These are phyloP conservation scores for Chauna torquata DNA, from an alignment of 2,113 vertebrate species.

Conservation along the genomic window DNA sequence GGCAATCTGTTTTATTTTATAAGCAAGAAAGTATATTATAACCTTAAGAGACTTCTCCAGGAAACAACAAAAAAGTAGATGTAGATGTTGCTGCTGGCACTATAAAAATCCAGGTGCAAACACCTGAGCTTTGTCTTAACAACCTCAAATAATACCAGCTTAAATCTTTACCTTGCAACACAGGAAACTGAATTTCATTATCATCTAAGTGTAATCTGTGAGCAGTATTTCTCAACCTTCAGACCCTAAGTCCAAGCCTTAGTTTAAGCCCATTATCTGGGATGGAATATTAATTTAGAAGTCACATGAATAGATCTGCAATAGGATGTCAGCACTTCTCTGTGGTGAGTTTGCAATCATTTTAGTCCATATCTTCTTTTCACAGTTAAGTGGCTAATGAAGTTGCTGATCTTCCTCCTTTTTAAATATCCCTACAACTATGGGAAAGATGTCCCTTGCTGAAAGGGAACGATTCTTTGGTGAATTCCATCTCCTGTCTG, in stretches of 20 bases:
- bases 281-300: not conserved
- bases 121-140: not conserved
- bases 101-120: not conserved
- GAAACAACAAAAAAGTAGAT: not conserved
- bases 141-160: not conserved
- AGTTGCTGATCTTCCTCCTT: not conserved
- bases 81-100: not conserved
- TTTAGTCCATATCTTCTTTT: not conserved
- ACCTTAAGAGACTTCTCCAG: slow-evolving; percentile 3
- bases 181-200: not conserved
- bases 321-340: not conserved
- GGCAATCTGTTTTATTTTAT: slow-evolving; percentile 38
- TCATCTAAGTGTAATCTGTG: not conserved
- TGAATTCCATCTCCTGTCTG: not conserved
- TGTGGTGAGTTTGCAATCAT: not conserved
- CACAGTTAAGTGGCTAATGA: not conserved
- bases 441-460: not conserved
- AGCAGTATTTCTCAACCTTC: not conserved
- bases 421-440: not conserved
- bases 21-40: slow-evolving; percentile 1
- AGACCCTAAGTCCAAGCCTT: not conserved
- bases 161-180: not conserved
- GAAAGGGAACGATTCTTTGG: not conserved
- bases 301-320: not conserved
- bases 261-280: not conserved